Conservation (phyloP, 2,797 vertebrate species). For the Mionectes olivaceus region DNA sequence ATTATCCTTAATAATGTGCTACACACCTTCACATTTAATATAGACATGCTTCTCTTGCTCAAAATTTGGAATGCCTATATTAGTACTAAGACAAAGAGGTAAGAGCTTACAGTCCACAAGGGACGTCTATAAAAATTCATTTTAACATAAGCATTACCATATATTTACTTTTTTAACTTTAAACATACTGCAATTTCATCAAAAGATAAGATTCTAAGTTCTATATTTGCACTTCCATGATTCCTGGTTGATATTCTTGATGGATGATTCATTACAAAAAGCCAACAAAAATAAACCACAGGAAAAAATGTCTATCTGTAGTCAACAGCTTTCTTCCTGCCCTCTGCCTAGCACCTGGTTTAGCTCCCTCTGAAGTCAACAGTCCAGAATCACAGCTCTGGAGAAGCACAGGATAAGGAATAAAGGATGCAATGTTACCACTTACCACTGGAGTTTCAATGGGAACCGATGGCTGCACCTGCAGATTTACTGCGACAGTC, state of each 20-base stretch:
- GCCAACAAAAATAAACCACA: background rate
- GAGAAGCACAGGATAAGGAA: background rate
- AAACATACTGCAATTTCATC: background rate
- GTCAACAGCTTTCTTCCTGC: background rate
- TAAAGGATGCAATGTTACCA: background rate
- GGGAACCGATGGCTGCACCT: conserved; percentile 84
- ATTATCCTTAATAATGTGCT: background rate
- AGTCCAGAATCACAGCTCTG: background rate
- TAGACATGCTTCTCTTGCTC: background rate
- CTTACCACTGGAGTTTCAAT: conserved; percentile 84
- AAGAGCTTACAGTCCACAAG: background rate
- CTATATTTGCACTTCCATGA: background rate
- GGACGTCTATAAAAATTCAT: background rate
- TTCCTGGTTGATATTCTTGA: background rate
- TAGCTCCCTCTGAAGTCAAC: background rate
- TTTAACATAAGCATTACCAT: fast-evolving
- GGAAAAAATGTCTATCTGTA: background rate
- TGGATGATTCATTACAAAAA: conserved; percentile 31
- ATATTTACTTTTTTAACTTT: background rate
- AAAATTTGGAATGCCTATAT: background rate
- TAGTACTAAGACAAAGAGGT: background rate
- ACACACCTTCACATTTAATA: background rate
- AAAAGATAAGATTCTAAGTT: background rate
- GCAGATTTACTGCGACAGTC: conserved; percentile 92
- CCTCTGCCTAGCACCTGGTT: background rate